Evolutionary conservation across 1,140 invertebrate genomes (phyloP).

Genomic region (Tetragonula clypearis): DNA sequence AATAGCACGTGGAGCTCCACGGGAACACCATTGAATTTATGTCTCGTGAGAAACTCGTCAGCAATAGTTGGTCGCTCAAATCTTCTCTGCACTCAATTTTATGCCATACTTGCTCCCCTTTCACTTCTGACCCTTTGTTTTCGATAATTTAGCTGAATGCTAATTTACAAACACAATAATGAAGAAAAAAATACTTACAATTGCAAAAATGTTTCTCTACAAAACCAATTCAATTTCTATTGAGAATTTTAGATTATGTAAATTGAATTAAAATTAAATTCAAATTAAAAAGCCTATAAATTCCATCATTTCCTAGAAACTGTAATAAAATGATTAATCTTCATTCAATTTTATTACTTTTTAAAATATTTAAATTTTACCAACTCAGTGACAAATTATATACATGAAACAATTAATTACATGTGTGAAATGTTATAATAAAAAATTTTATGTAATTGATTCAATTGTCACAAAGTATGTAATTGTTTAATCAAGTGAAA

Average conservation of each 20-base stretch:
- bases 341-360: not conserved
- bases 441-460: not conserved
- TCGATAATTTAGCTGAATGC: constrained; percentile 1
- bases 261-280: not conserved
- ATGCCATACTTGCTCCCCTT: constrained; percentile 32
- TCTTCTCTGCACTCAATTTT: constrained; percentile 42
- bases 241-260: not conserved
- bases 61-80: constrained; percentile 23
- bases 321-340: no score
- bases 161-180: not conserved
- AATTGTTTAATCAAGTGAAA: constrained; percentile 30
- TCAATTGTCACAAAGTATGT: not conserved
- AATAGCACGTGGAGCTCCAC: constrained; percentile 59
- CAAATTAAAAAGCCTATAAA: not conserved
- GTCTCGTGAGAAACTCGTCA: constrained; percentile 35
- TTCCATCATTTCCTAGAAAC: not conserved
- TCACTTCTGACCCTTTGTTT: constrained; percentile 15
- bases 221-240: not conserved
- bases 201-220: not conserved
- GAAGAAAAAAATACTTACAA: not conserved
- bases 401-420: not conserved
- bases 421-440: not conserved
- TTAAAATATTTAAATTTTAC: not conserved
- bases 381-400: not conserved
- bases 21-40: constrained; percentile 33